Conservation (phyloP, 2,113 vertebrate genomes). For the Triplophysa tibetana region DNA sequence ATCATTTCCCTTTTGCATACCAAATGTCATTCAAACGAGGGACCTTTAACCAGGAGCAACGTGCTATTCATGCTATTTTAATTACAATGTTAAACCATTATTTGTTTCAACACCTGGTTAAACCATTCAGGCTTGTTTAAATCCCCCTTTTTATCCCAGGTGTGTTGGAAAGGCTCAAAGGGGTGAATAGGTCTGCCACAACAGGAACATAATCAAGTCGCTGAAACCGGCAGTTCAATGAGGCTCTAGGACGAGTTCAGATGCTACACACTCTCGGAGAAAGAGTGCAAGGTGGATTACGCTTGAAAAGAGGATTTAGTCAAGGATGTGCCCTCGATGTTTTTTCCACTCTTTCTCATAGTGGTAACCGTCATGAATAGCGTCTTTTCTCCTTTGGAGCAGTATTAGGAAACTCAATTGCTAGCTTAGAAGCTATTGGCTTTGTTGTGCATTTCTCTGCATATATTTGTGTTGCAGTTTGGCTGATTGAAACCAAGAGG, state of each 20-base stretch:
- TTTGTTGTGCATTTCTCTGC: constrained; percentile 99
- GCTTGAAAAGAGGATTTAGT: constrained; percentile 98
- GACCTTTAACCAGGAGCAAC: constrained; percentile 76
- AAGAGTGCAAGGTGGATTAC: constrained; percentile 97
- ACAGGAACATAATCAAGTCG: constrained; percentile 93
- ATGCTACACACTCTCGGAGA: constrained; percentile 97
- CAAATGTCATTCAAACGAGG: constrained; percentile 77
- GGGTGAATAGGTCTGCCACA: constrained; percentile 86
- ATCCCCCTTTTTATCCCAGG: constrained; percentile 89
- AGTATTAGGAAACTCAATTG: constrained; percentile 92
- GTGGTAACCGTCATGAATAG: constrained; percentile 88
- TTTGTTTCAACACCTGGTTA: constrained; percentile 85
- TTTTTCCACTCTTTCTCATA: constrained; percentile 63
- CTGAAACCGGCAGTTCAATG: constrained; percentile 86
- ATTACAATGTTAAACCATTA: constrained; percentile 84
- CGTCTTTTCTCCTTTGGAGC: constrained; percentile 85
- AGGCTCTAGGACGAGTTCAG: constrained; percentile 90
- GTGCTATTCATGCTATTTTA: constrained; percentile 80
- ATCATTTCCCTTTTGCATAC: constrained; percentile 72
- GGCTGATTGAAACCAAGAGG: constrained; percentile 84
- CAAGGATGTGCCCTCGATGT: constrained; percentile 96
- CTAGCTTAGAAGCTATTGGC: constrained; percentile 89
- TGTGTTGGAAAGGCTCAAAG: constrained; percentile 85
- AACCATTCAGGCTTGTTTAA: constrained; percentile 82
- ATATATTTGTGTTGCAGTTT: constrained; percentile 90